Percentiles rank a stretch among this genome's conserved stretches.
phyloP scores from a whole-genome alignment of 2,888 invertebrate species.

The Sarcophaga carnaria region DNA sequence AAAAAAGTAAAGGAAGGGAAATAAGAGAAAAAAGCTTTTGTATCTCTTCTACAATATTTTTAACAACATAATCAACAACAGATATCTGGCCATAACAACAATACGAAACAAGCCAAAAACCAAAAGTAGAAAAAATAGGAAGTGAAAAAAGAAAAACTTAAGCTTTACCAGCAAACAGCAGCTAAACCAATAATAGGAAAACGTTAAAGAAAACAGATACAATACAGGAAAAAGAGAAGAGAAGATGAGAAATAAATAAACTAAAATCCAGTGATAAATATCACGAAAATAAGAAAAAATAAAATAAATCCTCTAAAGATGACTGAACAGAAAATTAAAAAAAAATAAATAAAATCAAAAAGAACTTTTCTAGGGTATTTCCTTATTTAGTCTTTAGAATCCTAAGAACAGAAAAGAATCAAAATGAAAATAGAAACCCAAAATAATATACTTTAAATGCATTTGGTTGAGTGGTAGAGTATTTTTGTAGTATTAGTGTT shows the following conservation, averaged over 20 bases:
- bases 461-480: slow-evolving; percentile 51
- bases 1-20: slow-evolving; percentile 2
- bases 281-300: slow-evolving; percentile 57
- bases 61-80: slow-evolving; percentile 61
- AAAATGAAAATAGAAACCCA: background rate
- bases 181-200: slow-evolving; percentile 44
- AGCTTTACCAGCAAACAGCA: slow-evolving; percentile 35
- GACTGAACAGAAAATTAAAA: slow-evolving; percentile 64
- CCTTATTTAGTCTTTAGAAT: slow-evolving; percentile 7
- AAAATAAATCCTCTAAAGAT: slow-evolving; percentile 70
- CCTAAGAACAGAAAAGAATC: background rate
- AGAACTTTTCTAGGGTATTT: slow-evolving; percentile 38
- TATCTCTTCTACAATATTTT: slow-evolving; percentile 31
- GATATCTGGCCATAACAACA: slow-evolving; percentile 45
- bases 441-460: slow-evolving; percentile 26
- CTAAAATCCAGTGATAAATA: slow-evolving; percentile 71
- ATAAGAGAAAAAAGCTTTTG: slow-evolving; percentile 18
- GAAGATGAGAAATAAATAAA: slow-evolving; percentile 18
- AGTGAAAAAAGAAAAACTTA: slow-evolving; percentile 23
- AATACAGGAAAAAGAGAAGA: background rate
- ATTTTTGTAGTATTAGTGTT: slow-evolving; percentile 9
- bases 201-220: background rate
- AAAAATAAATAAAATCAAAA: background rate
- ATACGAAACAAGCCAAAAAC: slow-evolving; percentile 38
- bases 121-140: slow-evolving; percentile 33